Evolutionary conservation across 2,888 invertebrate species (phyloP).

Genomic region (Acrobasis consociella): DNA sequence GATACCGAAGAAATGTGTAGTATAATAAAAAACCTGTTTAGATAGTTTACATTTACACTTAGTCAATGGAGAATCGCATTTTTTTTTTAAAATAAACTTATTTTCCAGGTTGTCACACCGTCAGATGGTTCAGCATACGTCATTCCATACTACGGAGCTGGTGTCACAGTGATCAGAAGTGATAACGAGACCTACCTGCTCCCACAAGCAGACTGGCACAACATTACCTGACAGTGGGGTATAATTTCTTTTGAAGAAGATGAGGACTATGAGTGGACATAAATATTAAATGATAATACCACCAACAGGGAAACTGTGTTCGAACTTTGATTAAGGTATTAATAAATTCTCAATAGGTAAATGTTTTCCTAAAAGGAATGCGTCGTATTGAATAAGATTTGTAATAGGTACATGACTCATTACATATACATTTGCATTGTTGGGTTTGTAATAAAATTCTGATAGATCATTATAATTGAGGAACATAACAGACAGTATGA

Average conservation of each 20-base stretch:
- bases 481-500: no score
- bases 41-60: no score
- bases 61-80: no score
- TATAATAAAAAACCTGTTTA: no score
- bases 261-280: slow-evolving; percentile 79
- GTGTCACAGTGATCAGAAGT: slow-evolving; percentile 89
- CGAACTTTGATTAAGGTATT: slow-evolving; percentile 14
- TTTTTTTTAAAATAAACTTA: neutral
- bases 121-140: slow-evolving; percentile 97
- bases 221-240: slow-evolving; percentile 81
- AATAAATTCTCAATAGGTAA: neutral
- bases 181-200: slow-evolving; percentile 93
- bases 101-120: slow-evolving; percentile 89
- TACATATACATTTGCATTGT: no score
- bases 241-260: slow-evolving; percentile 73
- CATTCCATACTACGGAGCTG: slow-evolving; percentile 96
- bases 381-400: no score
- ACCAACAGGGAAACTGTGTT: slow-evolving; percentile 33
- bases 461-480: no score
- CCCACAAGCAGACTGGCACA: slow-evolving; percentile 90
- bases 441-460: no score
- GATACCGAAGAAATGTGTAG: no score
- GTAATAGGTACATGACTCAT: no score
- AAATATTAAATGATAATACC: slow-evolving; percentile 34
- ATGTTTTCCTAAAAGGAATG: no score